A percentile compares a stretch with the other conserved stretches of the same genome.
These are phyloP conservation scores for Dasyurus viverrinus DNA, from an alignment of 2,113 vertebrate genomes.

Conservation along the genomic window DNA sequence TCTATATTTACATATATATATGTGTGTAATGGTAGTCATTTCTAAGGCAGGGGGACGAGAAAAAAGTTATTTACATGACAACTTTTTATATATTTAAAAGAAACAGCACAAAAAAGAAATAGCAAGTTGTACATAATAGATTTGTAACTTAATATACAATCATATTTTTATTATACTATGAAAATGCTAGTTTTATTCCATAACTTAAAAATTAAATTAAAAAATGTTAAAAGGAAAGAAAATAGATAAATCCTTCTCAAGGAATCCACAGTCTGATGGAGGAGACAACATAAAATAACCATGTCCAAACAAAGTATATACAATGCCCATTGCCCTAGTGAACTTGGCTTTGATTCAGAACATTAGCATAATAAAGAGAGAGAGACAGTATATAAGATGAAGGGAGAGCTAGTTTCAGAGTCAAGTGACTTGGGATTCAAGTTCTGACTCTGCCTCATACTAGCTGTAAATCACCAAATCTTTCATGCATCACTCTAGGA, in stretches of 20 bases:
- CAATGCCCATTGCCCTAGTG: background rate
- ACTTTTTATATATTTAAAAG: background rate
- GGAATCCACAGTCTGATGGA: background rate
- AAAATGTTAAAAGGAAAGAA: background rate
- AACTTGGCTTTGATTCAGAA: background rate
- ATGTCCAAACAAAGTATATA: background rate
- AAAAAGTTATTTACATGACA: background rate
- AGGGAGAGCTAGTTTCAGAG: background rate
- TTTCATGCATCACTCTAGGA: background rate
- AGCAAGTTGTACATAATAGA: background rate
- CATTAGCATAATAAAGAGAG: background rate
- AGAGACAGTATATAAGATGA: background rate
- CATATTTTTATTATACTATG: background rate
- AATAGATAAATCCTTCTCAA: background rate
- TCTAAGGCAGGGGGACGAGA: background rate
- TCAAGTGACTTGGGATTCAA: background rate
- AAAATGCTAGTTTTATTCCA: background rate
- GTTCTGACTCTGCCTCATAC: background rate
- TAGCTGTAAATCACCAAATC: background rate
- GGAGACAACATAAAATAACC: background rate
- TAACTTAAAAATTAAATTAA: background rate
- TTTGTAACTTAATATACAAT: background rate
- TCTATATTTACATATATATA: background rate
- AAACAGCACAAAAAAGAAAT: background rate
- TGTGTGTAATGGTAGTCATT: background rate